These are phyloP conservation scores for Lordiphosa stackelbergi DNA, from an alignment of 1,140 invertebrate genomes.

Conservation along the genomic window DNA sequence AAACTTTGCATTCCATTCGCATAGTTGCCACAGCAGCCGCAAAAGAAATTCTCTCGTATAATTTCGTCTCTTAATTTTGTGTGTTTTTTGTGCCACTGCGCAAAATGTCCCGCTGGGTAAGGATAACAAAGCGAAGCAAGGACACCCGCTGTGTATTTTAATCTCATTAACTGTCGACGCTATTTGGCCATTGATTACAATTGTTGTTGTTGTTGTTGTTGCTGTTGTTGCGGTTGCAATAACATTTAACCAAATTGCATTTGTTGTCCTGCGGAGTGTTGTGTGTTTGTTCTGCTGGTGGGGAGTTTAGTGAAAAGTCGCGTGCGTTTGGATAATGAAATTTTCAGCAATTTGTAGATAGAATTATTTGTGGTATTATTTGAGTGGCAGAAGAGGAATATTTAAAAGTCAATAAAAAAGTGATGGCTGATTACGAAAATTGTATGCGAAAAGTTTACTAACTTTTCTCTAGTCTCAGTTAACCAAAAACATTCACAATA, in stretches of 20 bases:
- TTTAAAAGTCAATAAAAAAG: too few species aligned
- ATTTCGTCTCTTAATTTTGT: conserved; percentile 21
- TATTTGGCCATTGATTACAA: conserved; percentile 30
- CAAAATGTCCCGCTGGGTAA: conserved; percentile 46
- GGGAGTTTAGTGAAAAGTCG: conserved; percentile 5
- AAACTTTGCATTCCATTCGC: conserved; percentile 29
- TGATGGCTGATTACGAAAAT: too few species aligned
- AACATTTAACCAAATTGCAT: conserved; percentile 52
- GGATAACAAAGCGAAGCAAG: conserved; percentile 28
- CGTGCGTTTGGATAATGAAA: conserved; percentile 23
- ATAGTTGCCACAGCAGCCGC: conserved; percentile 8
- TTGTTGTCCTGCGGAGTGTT: conserved; percentile 43
- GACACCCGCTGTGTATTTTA: conserved; percentile 64
- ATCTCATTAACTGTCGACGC: conserved; percentile 69
- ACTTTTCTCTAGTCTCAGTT: too few species aligned
- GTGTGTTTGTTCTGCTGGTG: too few species aligned
- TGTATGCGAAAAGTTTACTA: too few species aligned
- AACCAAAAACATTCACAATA: too few species aligned
- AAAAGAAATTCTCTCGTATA: not conserved
- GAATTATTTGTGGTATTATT: conserved; percentile 5
- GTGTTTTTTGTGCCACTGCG: conserved; percentile 22
- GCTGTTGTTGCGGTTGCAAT: conserved; percentile 45
- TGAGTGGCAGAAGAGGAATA: too few species aligned
- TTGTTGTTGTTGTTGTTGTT: conserved; percentile 18
- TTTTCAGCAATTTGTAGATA: conserved; percentile 11